Evolutionary conservation across 2,113 vertebrate genomes (phyloP).

Genomic region (Australoheros scitulus): DNA sequence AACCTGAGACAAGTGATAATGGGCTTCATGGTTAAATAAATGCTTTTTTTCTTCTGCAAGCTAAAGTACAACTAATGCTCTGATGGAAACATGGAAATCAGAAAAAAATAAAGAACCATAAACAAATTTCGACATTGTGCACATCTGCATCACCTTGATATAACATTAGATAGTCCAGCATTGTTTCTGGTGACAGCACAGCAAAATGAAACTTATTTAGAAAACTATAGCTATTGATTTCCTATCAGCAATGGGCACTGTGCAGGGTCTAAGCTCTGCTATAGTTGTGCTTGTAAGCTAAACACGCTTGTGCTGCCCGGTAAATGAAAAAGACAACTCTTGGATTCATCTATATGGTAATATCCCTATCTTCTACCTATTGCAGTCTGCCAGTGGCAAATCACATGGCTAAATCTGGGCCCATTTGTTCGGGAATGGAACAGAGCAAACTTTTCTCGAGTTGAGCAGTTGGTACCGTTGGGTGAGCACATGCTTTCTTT

Average conservation of each 20-base stretch:
- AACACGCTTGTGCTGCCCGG: conserved; percentile 61
- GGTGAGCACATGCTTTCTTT: conserved; percentile 72
- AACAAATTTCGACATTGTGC: background rate
- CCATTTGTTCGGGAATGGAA: conserved; percentile 64
- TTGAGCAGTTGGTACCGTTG: conserved; percentile 60
- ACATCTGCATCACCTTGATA: conserved; percentile 49
- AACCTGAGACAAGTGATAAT: conserved; percentile 52
- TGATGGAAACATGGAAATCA: conserved; percentile 11
- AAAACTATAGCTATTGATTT: conserved; percentile 79
- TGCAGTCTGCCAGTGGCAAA: conserved; percentile 62
- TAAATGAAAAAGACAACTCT: conserved; percentile 78
- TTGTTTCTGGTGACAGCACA: conserved; percentile 56
- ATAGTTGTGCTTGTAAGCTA: conserved; percentile 50
- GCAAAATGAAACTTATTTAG: conserved; percentile 73
- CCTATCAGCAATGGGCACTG: conserved; percentile 67
- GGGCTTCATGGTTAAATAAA: conserved; percentile 53
- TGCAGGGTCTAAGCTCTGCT: conserved; percentile 43
- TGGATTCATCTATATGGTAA: conserved; percentile 84
- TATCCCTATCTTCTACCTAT: conserved; percentile 70
- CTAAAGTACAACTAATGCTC: conserved; percentile 7
- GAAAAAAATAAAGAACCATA: background rate
- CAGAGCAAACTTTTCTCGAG: conserved; percentile 68
- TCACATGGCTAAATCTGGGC: conserved; percentile 72
- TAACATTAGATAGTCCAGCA: conserved; percentile 52
- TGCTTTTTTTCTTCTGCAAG: conserved; percentile 30